These are phyloP conservation scores for Phaenicophaeus curvirostris DNA, from an alignment of 2,797 vertebrate genomes.

Conservation along the genomic window DNA sequence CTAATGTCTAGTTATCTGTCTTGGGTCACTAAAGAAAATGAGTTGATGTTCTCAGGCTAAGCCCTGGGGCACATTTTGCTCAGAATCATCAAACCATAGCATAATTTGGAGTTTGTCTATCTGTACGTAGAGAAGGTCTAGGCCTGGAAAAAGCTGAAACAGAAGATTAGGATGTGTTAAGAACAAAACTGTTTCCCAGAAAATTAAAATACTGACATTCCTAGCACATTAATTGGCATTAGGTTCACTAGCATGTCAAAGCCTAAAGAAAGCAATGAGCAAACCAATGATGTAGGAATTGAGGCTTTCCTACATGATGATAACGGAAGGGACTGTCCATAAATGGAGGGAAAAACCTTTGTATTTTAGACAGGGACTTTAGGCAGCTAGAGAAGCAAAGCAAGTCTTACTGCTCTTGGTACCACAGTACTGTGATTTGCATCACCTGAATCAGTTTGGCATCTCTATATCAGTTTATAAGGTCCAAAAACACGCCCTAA, in stretches of 20 bases:
- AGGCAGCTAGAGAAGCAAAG: not conserved
- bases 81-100: slow-evolving; percentile 4
- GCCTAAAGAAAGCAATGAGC: not conserved
- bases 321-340: not conserved
- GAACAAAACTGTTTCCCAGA: not conserved
- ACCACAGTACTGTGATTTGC: not conserved
- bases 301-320: not conserved
- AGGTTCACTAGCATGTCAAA: not conserved
- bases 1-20: slow-evolving; percentile 48
- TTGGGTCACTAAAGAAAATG: slow-evolving; percentile 54
- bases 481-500: accelerated
- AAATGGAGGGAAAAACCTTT: not conserved
- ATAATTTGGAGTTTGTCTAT: slow-evolving; percentile 2
- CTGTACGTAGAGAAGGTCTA: not conserved
- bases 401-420: not conserved
- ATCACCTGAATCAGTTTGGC: not conserved
- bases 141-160: not conserved
- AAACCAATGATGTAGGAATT: not conserved
- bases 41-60: slow-evolving; percentile 50
- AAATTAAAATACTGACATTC: not conserved
- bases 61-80: slow-evolving; percentile 49
- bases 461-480: not conserved
- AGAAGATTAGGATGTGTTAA: not conserved
- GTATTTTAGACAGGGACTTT: not conserved
- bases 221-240: not conserved